Evolutionary conservation across 2,113 vertebrate genomes (phyloP), one percentile per base, ranked within the genome.

Genomic region (Pseudolaguvia tuberculata): DNA sequence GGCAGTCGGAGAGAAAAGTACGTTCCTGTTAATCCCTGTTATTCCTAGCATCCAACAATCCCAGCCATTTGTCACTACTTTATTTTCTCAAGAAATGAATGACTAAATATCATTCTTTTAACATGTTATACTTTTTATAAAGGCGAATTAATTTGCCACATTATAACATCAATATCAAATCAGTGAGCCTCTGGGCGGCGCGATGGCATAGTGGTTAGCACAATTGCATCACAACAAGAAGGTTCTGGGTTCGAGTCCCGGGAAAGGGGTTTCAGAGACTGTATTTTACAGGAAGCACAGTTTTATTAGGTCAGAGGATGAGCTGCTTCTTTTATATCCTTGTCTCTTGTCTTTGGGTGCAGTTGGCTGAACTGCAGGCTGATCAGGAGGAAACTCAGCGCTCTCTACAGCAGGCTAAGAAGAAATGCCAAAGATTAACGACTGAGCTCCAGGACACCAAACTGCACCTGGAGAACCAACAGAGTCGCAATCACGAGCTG

Each of bases 381-480:
- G 96, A 98, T 61, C 92, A 89, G 12, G 96, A 98, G 27, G 97
- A 99, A 88, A 84, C 91, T 72, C 96, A 97, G 90, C 92, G 94
- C 63, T 85, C 91, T 0, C 85, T 96, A 81, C 96, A 97, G 89
- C 94, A 96, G 86, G 89, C 98, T 75, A 98, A 97, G 88, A 98
- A 97, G 89, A 98, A 98, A 83, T 93, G 93, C 84, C 94, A 97
- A 86, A 91, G 95, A 52, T 83, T 98, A 85, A 91, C 93, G 0
- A 89, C 93, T 0, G 97, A 99, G 88, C 91, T 98, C 75, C 96
- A 99, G 89, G 97, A 99, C 88, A 98, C 95, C 86, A 95, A 93
- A 66, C 93, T 98, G 82, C 96, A 99, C 86, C 90, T 98, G 53
- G 96, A 99, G 88, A 94, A 95, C 23, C 94, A 98, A 76, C 96